Evolutionary conservation across 92 coral and sea anemone genomes (phyloP), one percentile per base, ranked within the genome.

Genomic region (Nematostella vectensis): DNA sequence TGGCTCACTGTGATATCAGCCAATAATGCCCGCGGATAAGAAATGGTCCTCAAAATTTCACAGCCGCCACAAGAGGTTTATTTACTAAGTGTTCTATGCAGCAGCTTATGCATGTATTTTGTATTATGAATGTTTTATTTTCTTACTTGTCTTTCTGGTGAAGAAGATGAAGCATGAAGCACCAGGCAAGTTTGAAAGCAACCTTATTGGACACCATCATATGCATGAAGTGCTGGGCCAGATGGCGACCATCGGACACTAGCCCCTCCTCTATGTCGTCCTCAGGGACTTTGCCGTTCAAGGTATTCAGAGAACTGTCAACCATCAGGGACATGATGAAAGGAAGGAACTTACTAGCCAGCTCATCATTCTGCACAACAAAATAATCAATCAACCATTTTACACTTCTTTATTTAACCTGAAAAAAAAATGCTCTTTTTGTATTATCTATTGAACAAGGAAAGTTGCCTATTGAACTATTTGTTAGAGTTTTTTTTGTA

Each of bases 241-340:
- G 83, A 47, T 77, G 72, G 28, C 58, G 63, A 12, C 77, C 69
- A 29, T 69, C 80, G 24, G 73, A 68, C 21, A 50, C 55, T 47
- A 74, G 38, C 11, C 29, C 68, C 28, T 63, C 79, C 63, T 87
- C 87, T 0, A 62, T 70, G 48, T 75, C 82, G 25, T 57, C 65
- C 11, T 71, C 76, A 8, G 82, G 78, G 24, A 74, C 68, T 51
- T 82, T 82, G 17, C 75, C 82, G 33, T 38, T 66, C 43, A 82
- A 74, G 11, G 87, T 50, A 48, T 83, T 61, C n/a, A 91, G 65
- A 16, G 79, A 72, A 66, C 78, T 80, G 55, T 91, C 96, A 25
- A 91, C 98, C 98, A 91, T 91, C 22, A 83, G 70, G 0, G 87
- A 83, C 98, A 91, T 91, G 40, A 91, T 60, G 45, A 91, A 63